Evolutionary conservation across 1,140 invertebrate species (phyloP).

Genomic region (Pogonomyrmex californicus): DNA sequence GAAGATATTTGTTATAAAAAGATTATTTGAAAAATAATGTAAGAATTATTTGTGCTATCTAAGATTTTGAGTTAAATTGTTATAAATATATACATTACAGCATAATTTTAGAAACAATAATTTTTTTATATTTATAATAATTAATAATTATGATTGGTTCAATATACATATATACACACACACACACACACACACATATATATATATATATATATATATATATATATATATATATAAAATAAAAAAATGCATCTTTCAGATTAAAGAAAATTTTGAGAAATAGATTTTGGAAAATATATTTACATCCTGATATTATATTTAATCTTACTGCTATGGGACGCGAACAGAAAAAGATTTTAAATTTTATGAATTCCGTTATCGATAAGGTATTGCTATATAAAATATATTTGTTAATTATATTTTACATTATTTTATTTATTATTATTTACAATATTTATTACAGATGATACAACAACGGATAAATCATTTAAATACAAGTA

Average conservation of each 20-base stretch:
- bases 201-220: too few relatives aligned
- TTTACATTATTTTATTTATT: neutral
- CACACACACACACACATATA: too few relatives aligned
- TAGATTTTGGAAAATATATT: neutral
- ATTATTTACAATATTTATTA: slow-evolving; percentile 73
- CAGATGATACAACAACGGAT: neutral
- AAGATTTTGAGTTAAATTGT: too few relatives aligned
- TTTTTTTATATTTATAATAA: too few relatives aligned
- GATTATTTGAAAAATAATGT: too few relatives aligned
- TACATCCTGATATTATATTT: slow-evolving; percentile 15
- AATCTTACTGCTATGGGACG: neutral
- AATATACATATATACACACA: too few relatives aligned
- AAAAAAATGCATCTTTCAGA: neutral
- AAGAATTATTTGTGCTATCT: too few relatives aligned
- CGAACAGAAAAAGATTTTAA: neutral
- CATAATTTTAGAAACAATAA: too few relatives aligned
- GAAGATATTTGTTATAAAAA: too few relatives aligned
- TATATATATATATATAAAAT: too few relatives aligned
- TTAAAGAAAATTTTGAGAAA: neutral
- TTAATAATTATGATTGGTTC: too few relatives aligned
- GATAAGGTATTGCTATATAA: neutral
- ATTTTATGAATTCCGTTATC: neutral
- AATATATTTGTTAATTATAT: slow-evolving; percentile 1
- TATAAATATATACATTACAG: too few relatives aligned
- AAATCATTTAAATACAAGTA: neutral